Base-by-base conservation (phyloP, 2,797 vertebrate species). In the Amniataba percoides region DNA sequence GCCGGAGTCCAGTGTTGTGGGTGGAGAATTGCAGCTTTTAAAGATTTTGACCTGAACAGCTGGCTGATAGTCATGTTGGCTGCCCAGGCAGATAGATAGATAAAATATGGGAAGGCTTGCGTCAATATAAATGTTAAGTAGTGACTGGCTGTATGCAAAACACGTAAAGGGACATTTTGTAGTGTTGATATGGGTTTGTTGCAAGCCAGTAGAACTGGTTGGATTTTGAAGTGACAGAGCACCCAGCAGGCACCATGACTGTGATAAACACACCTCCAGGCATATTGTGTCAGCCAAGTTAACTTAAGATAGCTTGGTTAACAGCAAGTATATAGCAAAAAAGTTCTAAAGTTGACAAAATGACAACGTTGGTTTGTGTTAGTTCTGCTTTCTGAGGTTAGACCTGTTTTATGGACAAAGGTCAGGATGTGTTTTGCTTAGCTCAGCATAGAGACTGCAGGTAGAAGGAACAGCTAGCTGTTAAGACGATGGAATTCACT, bases 11-110 rank as follows among this genome's bases (percentile, higher is more conserved):
- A 55, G 6, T n/a, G 23, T 48, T 25, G 45, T 31, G n/a, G 36
- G 18, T 45, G 25, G n/a, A 21, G n/a, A 59, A 51, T 40, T 21
- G 39, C 0, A 15, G n/a, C 58, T 34, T 64, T 19, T 3, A 5
- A 57, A 74, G 13, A 52, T 52, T 36, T 70, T 64, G 14, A 53
- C 14, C 52, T 40, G 63, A 42, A 64, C 43, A 31, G 15, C 31
- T 39, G 43, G 21, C 21, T 49, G 48, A 42, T 10, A 48, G 27
- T 5, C 16, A 11, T 46, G 21, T 65, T 43, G 58, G 34, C 19
- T 13, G 43, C 9, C 36, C 16, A 53, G 36, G 11, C 3, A 66
- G n/a, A 34, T 8, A 21, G 14, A 8, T 7, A 23, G 2, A 2
- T 49, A 53, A n/a, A n/a, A 15, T 31, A 19, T 21, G 31, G 25